These are phyloP conservation scores for Sigmodon hispidus DNA, from an alignment of 2,113 vertebrate genomes.

Conservation along the genomic window DNA sequence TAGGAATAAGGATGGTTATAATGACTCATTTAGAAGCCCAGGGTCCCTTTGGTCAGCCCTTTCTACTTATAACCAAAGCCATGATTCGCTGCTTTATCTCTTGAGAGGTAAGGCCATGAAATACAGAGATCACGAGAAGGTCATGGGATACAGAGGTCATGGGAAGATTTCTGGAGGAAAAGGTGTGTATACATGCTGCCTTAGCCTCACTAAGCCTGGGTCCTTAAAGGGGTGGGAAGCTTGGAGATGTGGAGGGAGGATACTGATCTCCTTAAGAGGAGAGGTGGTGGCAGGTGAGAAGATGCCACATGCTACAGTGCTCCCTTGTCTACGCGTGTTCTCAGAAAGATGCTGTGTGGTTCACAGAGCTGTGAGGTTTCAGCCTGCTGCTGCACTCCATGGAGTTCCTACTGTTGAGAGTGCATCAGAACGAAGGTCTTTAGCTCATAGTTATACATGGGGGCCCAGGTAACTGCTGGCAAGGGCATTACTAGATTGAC, in stretches of 20 bases:
- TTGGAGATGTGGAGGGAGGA: background rate
- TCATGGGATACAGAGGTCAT: background rate
- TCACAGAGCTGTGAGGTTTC: too few relatives aligned
- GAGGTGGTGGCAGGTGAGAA: background rate
- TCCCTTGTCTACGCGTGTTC: background rate
- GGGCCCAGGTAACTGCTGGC: background rate
- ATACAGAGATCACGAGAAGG: background rate
- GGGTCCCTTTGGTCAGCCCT: background rate
- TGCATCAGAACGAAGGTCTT: accelerated
- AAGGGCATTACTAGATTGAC: background rate
- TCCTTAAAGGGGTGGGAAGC: background rate
- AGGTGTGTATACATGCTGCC: background rate
- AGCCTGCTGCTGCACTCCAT: background rate
- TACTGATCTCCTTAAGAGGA: background rate
- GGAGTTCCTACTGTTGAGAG: accelerated
- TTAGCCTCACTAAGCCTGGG: background rate
- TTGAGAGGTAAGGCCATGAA: background rate
- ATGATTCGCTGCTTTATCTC: background rate
- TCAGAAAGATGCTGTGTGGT: background rate
- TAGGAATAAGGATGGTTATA: too few relatives aligned
- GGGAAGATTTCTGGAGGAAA: background rate
- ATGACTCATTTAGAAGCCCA: background rate
- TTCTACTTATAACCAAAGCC: background rate
- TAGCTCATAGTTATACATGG: background rate
- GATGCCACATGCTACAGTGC: accelerated